These are phyloP conservation scores for Hipparchia sbordonii DNA, from an alignment of 2,888 invertebrate genomes.

Conservation along the genomic window DNA sequence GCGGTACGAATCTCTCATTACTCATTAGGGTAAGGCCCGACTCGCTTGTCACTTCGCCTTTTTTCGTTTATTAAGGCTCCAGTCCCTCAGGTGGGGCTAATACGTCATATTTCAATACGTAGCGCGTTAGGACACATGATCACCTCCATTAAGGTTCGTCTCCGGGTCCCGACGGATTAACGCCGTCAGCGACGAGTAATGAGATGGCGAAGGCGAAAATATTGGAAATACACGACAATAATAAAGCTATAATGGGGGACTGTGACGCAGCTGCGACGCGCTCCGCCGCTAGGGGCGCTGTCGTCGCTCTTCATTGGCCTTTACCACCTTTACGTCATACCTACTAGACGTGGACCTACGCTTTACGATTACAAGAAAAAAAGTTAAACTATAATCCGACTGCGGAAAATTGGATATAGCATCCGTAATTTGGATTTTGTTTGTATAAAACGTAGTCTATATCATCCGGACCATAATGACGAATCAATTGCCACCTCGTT, in stretches of 20 bases:
- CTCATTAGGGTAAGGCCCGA: background rate
- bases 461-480: no score
- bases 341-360: no score
- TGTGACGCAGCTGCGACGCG: constrained; percentile 44
- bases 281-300: constrained; percentile 60
- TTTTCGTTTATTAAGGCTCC: constrained; percentile 66
- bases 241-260: constrained; percentile 64
- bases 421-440: no score
- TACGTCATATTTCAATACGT: constrained; percentile 79
- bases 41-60: constrained; percentile 43
- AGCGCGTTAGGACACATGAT: constrained; percentile 75
- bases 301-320: constrained; percentile 24
- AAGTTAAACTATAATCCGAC: no score
- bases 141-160: constrained; percentile 76
- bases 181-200: constrained; percentile 63
- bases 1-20: constrained; percentile 37
- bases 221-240: constrained; percentile 77
- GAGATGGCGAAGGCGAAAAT: constrained; percentile 78
- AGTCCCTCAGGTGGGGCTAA: constrained; percentile 72
- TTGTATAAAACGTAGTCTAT: no score
- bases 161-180: constrained; percentile 74
- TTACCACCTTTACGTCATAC: background rate
- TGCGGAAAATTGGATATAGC: no score
- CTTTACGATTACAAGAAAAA: no score
- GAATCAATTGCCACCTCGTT: no score